phyloP scores from a whole-genome alignment of 1,140 invertebrate species.

The Dendrolimus kikuchii region DNA sequence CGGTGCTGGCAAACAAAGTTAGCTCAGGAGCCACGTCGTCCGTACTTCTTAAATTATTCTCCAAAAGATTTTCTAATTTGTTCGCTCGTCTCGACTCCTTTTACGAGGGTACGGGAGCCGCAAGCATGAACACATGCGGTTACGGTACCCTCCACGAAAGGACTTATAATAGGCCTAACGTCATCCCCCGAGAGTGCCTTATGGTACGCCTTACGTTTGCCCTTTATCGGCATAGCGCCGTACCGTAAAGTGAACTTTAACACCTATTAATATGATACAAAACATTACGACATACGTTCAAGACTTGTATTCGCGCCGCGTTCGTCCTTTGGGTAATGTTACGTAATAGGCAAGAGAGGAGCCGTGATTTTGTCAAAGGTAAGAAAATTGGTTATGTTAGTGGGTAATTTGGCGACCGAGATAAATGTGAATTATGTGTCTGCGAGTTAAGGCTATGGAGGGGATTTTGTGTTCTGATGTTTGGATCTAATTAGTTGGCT shows the following conservation, averaged over 20 bases:
- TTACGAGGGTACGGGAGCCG: slow-evolving; percentile 33
- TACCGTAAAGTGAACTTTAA: slow-evolving; percentile 44
- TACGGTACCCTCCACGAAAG: slow-evolving; percentile 24
- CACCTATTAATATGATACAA: slow-evolving; percentile 40
- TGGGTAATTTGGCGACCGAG: slow-evolving; percentile 48
- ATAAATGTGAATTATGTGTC: slow-evolving; percentile 44
- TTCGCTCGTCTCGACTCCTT: slow-evolving; percentile 42
- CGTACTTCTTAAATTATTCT: slow-evolving; percentile 68
- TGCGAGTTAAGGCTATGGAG: slow-evolving; percentile 20
- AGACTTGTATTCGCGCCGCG: slow-evolving; percentile 46
- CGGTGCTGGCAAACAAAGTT: slow-evolving; percentile 46
- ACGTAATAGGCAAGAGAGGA: slow-evolving; percentile 58
- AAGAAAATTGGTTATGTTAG: slow-evolving; percentile 67
- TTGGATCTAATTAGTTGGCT: too few species aligned
- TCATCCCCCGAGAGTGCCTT: slow-evolving; percentile 36
- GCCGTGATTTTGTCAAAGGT: slow-evolving; percentile 68
- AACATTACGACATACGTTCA: slow-evolving; percentile 29
- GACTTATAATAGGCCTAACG: slow-evolving; percentile 44
- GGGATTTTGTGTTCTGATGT: slow-evolving; percentile 15
- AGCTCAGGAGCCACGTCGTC: slow-evolving; percentile 35
- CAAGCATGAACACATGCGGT: slow-evolving; percentile 39
- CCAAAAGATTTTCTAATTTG: slow-evolving; percentile 71
- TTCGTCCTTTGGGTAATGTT: slow-evolving; percentile 66
- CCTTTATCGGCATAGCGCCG: slow-evolving; percentile 23
- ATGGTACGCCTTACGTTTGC: slow-evolving; percentile 31